Evolutionary conservation across 2,888 invertebrate species (phyloP), one percentile per base, ranked within the genome.

Genomic region (Laspeyria flexula): DNA sequence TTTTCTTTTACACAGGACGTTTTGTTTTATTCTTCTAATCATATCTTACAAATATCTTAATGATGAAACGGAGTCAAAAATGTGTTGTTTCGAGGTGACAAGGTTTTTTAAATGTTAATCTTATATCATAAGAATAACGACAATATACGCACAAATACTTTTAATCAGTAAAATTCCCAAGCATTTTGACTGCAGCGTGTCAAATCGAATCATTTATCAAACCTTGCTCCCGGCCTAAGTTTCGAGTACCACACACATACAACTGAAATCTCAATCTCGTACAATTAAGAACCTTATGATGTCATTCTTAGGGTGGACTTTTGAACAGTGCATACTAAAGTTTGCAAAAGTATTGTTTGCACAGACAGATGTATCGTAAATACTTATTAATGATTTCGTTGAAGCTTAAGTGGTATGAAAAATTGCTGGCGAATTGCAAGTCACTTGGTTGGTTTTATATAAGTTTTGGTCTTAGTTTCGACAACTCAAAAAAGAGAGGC

Each of bases 321-420:
- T 47, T 23, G 10, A 23, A n/a, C 27, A 0, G 0, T 5, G 23
- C 7, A 1, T 13, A 12, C 5, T 10, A 42, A 34, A 43, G 50
- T 75, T 72, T 71, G 67, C 69, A 64, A 64, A 65, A 65, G 62
- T 64, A 71, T 74, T 77, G 78, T 78, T 79, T 72, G 81, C 79
- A 73, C 63, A 61, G 49, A 83, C 85, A 86, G 86, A 86, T 86
- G 86, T 60, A 67, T 63, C 59, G 77, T 83, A 82, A 86, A 84
- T 83, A 82, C 77, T 70, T 82, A 85, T 85, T 81, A 85, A 86
- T 86, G 84, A 80, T 78, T 55, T 56, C 44, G 73, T 73, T 77
- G 75, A 73, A 76, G 74, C 70, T 73, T 66, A 72, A 73, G 78
- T 80, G 68, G 62, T 66, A 67, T 74, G 73, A 79, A 65, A 75